Evolutionary conservation across 1,140 invertebrate species (phyloP).

Genomic region (Lepidurus arcticus): DNA sequence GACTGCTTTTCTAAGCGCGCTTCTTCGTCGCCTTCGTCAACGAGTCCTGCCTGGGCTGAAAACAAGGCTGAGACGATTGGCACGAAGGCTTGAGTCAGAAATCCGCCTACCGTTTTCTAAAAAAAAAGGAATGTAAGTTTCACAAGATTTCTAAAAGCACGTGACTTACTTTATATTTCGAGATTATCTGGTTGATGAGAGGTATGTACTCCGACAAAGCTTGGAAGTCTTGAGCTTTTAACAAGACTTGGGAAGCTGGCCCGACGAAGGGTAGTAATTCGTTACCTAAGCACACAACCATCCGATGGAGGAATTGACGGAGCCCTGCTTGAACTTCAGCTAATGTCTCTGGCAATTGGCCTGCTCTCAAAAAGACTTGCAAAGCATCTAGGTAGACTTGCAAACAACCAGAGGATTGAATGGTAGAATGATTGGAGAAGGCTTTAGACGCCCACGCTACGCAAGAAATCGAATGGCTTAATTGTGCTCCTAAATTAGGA

Average conservation of each 20-base stretch:
- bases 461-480: constrained; percentile 51
- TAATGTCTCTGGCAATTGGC: constrained; percentile 41
- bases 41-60: constrained; percentile 44
- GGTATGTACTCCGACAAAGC: constrained; percentile 56
- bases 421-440: constrained; percentile 53
- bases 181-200: constrained; percentile 55
- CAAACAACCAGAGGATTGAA: constrained; percentile 51
- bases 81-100: constrained; percentile 52
- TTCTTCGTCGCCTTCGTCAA: constrained; percentile 51
- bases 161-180: constrained; percentile 53
- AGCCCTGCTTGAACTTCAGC: constrained; percentile 42
- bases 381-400: constrained; percentile 50
- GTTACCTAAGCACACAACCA: constrained; percentile 56
- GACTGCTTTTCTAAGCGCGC: constrained; percentile 48
- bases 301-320: constrained; percentile 54
- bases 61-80: constrained; percentile 52
- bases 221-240: constrained; percentile 48
- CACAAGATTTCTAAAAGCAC: neutral
- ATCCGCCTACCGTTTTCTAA: constrained; percentile 52
- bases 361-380: constrained; percentile 49
- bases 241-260: constrained; percentile 48
- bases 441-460: constrained; percentile 55
- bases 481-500: constrained; percentile 45
- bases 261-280: constrained; percentile 55
- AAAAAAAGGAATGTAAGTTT: constrained; percentile 38